Evolutionary conservation across 1,140 invertebrate genomes (phyloP).

Genomic region (Rhagoletis pomonella): DNA sequence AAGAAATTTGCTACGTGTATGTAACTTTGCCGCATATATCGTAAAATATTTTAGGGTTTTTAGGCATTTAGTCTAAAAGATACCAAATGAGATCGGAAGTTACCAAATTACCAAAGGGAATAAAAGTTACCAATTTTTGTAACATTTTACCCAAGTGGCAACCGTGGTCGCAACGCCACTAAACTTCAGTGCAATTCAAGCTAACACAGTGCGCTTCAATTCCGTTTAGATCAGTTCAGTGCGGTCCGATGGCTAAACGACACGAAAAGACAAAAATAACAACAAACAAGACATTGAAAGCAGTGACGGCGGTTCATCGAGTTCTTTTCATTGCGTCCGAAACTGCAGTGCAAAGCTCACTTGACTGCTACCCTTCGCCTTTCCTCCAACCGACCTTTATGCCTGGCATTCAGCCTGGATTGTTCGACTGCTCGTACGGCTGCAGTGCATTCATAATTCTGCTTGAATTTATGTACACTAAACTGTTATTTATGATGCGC

Average conservation of each 20-base stretch:
- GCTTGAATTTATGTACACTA: conserved; percentile 51
- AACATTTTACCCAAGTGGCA: too few relatives aligned
- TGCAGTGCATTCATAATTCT: conserved; percentile 50
- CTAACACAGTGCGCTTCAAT: conserved; percentile 29
- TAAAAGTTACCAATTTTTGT: too few relatives aligned
- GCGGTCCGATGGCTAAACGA: conserved; percentile 37
- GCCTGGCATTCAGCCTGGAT: not conserved
- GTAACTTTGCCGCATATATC: too few relatives aligned
- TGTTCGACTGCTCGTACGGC: not conserved
- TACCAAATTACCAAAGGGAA: too few relatives aligned
- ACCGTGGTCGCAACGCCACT: not conserved
- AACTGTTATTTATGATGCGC: conserved; percentile 47
- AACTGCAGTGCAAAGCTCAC: conserved; percentile 35
- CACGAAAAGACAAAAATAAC: not conserved
- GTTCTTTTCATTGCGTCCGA: not conserved
- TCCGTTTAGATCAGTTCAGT: conserved; percentile 30
- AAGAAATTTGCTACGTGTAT: too few relatives aligned
- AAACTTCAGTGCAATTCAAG: conserved; percentile 20
- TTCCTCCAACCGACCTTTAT: not conserved
- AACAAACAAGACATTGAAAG: not conserved
- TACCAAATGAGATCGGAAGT: too few relatives aligned
- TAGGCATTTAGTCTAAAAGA: too few relatives aligned
- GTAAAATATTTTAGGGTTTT: too few relatives aligned
- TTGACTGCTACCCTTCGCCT: not conserved
- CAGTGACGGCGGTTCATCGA: conserved; percentile 22